Percentiles rank a stretch among this genome's conserved stretches.
Evolutionary conservation across 2,888 invertebrate genomes (phyloP).

Genomic region (Schizaphis graminum): DNA sequence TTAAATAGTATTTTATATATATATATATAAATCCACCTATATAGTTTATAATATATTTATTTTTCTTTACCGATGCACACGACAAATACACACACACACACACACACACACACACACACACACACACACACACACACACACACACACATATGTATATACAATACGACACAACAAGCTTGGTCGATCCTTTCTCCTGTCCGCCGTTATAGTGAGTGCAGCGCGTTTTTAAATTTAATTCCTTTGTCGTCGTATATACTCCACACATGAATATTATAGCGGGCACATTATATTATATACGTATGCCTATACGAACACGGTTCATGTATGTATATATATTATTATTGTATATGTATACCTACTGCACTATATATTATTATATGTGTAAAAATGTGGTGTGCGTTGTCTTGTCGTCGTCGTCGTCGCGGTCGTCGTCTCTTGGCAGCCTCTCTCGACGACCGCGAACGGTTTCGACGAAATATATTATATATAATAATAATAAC

Average conservation of each 20-base stretch:
- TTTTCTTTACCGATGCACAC: slow-evolving; percentile 24
- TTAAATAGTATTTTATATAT: background rate
- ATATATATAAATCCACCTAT: background rate
- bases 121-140: background rate
- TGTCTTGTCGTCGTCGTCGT: slow-evolving; percentile 33
- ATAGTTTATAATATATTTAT: background rate
- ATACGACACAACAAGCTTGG: background rate
- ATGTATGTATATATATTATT: background rate
- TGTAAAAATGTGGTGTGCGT: slow-evolving; percentile 21
- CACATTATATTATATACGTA: background rate
- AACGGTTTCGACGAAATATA: slow-evolving; percentile 17
- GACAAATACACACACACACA: background rate
- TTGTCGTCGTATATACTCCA: slow-evolving; percentile 23
- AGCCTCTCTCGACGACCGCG: slow-evolving; percentile 28
- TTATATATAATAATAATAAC: slow-evolving; percentile 8
- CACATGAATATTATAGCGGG: background rate
- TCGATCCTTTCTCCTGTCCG: slow-evolving; percentile 47
- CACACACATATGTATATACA: background rate
- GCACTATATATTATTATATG: slow-evolving; percentile 7
- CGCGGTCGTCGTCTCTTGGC: slow-evolving; percentile 48
- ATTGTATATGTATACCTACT: background rate
- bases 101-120: too few species aligned
- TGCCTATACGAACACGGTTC: background rate
- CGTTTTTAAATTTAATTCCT: slow-evolving; percentile 55
- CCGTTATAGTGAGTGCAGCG: background rate